Conservation (phyloP, 1,140 invertebrate genomes). For the Pseudobourletiella spinata region DNA sequence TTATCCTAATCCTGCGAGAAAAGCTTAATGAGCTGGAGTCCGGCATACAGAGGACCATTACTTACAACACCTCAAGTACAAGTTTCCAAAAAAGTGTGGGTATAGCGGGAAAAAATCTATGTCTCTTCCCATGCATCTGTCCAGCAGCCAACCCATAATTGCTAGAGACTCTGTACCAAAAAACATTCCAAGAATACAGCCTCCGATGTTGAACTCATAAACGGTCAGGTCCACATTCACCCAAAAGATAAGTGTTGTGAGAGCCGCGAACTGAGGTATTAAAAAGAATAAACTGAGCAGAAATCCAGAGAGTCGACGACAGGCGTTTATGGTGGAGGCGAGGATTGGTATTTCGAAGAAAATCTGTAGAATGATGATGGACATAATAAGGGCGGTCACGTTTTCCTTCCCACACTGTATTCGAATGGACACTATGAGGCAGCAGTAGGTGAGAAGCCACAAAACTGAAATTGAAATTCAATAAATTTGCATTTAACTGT, state of each 20-base stretch:
- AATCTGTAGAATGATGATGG: not conserved
- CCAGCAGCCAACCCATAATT: conserved; percentile 26
- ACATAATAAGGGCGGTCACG: not conserved
- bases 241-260: conserved; percentile 26
- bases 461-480: no score
- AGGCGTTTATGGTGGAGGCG: conserved; percentile 1
- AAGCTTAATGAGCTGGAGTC: no score
- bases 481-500: no score
- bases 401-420: not conserved
- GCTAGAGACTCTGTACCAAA: conserved; percentile 22
- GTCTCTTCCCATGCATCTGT: conserved; percentile 22
- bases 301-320: not conserved
- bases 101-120: conserved; percentile 25
- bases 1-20: no score
- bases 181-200: conserved; percentile 20
- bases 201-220: conserved; percentile 25
- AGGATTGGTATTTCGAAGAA: conserved; percentile 23
- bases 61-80: no score
- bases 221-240: conserved; percentile 22
- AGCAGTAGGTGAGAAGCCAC: conserved; percentile 13
- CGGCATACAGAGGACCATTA: no score
- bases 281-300: conserved; percentile 19
- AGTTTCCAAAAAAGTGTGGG: conserved; percentile 34
- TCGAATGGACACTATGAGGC: conserved; percentile 1
- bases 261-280: conserved; percentile 25